Evolutionary conservation across 2,888 invertebrate species (phyloP), one percentile per base, ranked within the genome.

Genomic region (Eupeodes latifasciatus): DNA sequence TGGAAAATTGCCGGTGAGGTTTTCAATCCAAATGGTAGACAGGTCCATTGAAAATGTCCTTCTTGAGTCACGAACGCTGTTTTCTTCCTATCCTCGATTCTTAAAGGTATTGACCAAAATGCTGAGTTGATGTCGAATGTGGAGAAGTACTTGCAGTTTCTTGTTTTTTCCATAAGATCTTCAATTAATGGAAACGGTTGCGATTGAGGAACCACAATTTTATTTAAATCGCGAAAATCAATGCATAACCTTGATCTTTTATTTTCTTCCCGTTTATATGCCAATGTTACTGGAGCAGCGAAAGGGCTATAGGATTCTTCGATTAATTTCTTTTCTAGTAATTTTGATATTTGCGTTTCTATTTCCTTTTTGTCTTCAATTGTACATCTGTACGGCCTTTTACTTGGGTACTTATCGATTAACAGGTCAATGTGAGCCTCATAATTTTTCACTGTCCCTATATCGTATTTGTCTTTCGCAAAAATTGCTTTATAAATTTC

Each of bases 161-260:
- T 89, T 9, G 85, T 87, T 75, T 85, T 88, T 55, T 53, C 61
- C 40, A 89, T 67, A 9, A 89, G 61, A 49, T 87, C 89, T 62
- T 84, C 87, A 57, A 62, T 62, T 40, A 62, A 9, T n/a, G 61
- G 61, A 3, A 62, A 62, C 40, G 61, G 62, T 4, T 62, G 40
- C n/a, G 62, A 62, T 62, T 62, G 62, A 3, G 62, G 62, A n/a
- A 62, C 10, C 1, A 62, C n/a, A 62, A 62, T 62, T 62, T 62
- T 62, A n/a, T 49, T 49, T 49, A 49, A 49, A 49, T 49, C 49
- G 2, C 36, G 36, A 36, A 36, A 36, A 36, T 36, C n/a, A 16
- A n/a, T n/a, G 16, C 53, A n/a, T 7, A 57, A 19, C 27, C 57
- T 57, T 57, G 57, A 57, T 57, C 27, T 57, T 27, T 57, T 57